Base-by-base conservation (phyloP, 2,797 vertebrate species). In the Myiothlypis coronata region DNA sequence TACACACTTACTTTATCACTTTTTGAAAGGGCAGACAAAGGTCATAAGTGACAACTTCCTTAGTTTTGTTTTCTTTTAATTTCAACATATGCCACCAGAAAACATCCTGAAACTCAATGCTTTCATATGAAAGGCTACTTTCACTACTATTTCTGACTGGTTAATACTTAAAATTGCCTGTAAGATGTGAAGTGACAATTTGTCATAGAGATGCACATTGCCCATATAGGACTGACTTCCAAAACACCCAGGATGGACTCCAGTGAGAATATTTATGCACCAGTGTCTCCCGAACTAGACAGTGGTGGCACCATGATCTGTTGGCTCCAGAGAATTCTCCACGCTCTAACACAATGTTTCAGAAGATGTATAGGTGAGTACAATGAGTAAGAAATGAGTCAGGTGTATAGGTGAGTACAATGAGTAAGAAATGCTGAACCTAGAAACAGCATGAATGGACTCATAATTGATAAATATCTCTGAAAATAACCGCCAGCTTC, bases 231-330 rank as follows among this genome's bases (percentile, higher is more conserved):
- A 47, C 8, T 1, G 10, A 67, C 30, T 80, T 80, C 24, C 4
- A 11, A 92, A 89, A 74, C 26, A 57, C 3, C 4, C 23, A 55
- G 15, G 20, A 20, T 28, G 0, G 3, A 44, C 46, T 74, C 63
- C 34, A 61, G 26, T 41, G 23, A 39, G 15, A 64, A 28, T 64
- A 70, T 52, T 72, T 80, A 60, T 18, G 13, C 46, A 37, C 22
- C 16, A 24, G 9, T 26, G 22, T 44, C 37, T 75, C 5, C 15
- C 12, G 3, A 80, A 2, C 5, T 6, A 50, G 37, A 43, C 4
- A 24, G 37, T 0, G 2, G 14, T 78, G 47, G 12, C 35, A 61
- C 28, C 0, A 0, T 30, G 56, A 57, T 34, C 16, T 39, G 2
- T 16, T 76, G 28, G 14, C 22, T 11, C 4, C 10, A 14, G 13